phyloP scores from a whole-genome alignment of 2,113 vertebrate species.

The Ia io region DNA sequence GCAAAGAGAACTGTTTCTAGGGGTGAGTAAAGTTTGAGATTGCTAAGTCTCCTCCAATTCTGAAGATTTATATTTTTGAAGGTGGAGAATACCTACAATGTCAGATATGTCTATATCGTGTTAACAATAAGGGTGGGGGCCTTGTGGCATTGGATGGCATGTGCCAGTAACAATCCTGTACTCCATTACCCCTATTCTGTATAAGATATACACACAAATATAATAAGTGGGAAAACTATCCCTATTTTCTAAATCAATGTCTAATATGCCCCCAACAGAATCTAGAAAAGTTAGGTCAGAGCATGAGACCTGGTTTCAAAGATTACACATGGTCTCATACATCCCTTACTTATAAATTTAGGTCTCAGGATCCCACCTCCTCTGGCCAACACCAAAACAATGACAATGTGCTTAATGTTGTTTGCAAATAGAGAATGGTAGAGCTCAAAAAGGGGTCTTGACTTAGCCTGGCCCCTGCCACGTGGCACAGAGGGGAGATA shows the following conservation, averaged over 20 bases:
- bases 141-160: not conserved
- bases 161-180: no score
- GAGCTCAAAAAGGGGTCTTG: not conserved
- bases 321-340: not conserved
- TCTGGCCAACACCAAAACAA: not conserved
- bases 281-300: not conserved
- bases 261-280: not conserved
- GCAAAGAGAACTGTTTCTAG: not conserved
- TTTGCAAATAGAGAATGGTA: not conserved
- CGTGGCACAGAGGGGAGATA: fast-evolving
- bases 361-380: not conserved
- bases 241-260: not conserved
- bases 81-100: not conserved
- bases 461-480: not conserved
- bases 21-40: not conserved
- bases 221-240: not conserved
- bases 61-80: not conserved
- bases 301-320: not conserved
- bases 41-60: not conserved
- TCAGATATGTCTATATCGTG: not conserved
- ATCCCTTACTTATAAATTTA: not conserved
- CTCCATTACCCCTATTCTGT: not conserved
- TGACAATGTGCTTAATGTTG: no score
- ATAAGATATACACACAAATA: not conserved
- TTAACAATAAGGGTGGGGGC: not conserved